These are phyloP conservation scores for Scrobipalpa atriplicella DNA, from an alignment of 2,888 invertebrate species.

Conservation along the genomic window DNA sequence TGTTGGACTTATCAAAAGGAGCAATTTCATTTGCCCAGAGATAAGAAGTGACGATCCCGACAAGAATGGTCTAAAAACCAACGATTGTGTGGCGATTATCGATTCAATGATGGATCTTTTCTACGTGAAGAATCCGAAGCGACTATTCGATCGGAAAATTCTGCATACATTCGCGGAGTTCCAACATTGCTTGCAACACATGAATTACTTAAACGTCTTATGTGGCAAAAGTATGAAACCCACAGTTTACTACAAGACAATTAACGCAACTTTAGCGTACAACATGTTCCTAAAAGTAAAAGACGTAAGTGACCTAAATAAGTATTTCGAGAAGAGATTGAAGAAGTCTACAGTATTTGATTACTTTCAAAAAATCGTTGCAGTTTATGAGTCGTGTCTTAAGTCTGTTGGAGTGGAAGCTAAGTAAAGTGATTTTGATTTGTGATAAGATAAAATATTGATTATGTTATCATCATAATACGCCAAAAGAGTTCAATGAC, in stretches of 20 bases:
- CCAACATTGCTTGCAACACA: conserved; percentile 50
- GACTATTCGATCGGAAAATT: conserved; percentile 35
- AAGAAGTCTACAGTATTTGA: conserved; percentile 32
- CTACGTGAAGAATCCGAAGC: conserved; percentile 32
- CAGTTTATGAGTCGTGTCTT: conserved; percentile 27
- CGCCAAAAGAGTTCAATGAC: too few relatives aligned
- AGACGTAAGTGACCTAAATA: conserved; percentile 28
- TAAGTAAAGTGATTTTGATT: too few relatives aligned
- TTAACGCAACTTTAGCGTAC: conserved; percentile 48
- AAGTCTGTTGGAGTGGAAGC: background rate
- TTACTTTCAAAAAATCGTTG: conserved; percentile 32
- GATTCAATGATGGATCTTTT: conserved; percentile 37
- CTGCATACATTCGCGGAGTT: conserved; percentile 50
- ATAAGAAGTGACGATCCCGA: conserved; percentile 13
- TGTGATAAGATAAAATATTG: too few relatives aligned
- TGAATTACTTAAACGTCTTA: conserved; percentile 51
- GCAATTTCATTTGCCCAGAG: conserved; percentile 31
- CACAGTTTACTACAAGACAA: conserved; percentile 42
- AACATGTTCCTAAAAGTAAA: conserved; percentile 39
- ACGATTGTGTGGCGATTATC: conserved; percentile 34
- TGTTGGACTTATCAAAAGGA: conserved; percentile 38
- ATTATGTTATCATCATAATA: too few relatives aligned
- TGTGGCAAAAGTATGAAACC: conserved; percentile 40
- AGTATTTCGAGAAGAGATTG: conserved; percentile 34
- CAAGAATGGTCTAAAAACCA: conserved; percentile 16